phyloP scores from a whole-genome alignment of 2,797 vertebrate genomes.

The Pantherophis alleghaniensis region DNA sequence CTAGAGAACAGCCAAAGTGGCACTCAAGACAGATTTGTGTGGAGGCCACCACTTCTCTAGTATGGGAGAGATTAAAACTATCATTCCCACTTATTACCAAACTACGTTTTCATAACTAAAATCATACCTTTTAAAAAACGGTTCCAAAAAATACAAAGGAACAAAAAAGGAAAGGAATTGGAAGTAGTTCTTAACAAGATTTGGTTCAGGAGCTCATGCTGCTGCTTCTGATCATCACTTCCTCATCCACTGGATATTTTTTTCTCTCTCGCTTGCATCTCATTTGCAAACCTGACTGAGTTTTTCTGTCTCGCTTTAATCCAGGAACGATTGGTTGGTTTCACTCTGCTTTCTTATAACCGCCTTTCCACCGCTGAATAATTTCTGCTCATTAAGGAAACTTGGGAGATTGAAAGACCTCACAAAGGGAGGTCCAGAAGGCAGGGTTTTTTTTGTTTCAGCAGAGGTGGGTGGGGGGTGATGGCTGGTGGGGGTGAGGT shows the following conservation, averaged over 20 bases:
- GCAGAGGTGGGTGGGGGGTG: not conserved
- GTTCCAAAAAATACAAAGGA: not conserved
- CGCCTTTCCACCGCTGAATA: not conserved
- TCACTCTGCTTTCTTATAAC: not conserved
- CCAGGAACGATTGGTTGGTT: not conserved
- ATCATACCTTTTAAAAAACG: not conserved
- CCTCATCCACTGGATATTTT: not conserved
- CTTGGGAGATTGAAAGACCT: not conserved
- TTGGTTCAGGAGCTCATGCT: not conserved
- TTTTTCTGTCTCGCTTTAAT: not conserved
- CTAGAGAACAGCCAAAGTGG: not conserved
- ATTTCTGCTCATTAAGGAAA: slow-evolving; percentile 9
- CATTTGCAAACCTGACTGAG: fast-evolving
- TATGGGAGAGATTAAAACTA: not conserved
- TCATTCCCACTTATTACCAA: not conserved
- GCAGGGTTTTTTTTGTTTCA: fast-evolving
- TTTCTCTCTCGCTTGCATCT: not conserved
- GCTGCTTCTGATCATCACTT: not conserved
- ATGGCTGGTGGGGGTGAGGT: too few relatives aligned
- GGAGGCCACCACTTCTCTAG: not conserved
- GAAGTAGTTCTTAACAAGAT: not conserved
- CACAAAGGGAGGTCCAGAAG: fast-evolving
- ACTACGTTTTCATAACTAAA: not conserved
- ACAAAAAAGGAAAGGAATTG: not conserved
- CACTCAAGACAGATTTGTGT: not conserved